Percentiles rank a stretch among this genome's conserved stretches.
Evolutionary conservation across 2,797 vertebrate genomes (phyloP).

Genomic region (Acanthiza pusilla): DNA sequence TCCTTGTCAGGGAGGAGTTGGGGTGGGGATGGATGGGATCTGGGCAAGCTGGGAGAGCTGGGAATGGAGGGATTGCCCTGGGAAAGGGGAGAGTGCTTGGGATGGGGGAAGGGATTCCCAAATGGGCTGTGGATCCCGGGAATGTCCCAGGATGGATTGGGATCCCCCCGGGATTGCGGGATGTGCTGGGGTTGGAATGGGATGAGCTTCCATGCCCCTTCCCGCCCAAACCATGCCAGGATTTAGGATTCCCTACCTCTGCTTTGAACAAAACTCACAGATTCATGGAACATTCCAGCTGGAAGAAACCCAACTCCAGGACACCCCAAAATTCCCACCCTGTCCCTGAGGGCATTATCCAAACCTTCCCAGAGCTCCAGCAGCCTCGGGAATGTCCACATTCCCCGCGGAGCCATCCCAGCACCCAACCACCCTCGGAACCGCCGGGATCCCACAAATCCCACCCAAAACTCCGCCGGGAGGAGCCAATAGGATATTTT

Average conservation of each 20-base stretch:
- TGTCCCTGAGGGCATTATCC: accelerated
- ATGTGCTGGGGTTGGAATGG: accelerated
- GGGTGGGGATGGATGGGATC: too few relatives aligned
- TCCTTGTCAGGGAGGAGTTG: too few relatives aligned
- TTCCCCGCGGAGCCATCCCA: not conserved
- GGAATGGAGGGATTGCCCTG: too few relatives aligned
- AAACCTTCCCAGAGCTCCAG: accelerated
- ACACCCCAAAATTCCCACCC: not conserved
- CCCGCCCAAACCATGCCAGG: not conserved
- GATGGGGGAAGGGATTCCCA: too few relatives aligned
- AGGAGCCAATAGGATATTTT: not conserved
- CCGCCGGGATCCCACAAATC: accelerated
- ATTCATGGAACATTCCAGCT: accelerated
- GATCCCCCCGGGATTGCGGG: accelerated
- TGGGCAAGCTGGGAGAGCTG: too few relatives aligned
- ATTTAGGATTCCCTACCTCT: accelerated
- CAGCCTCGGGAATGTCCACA: accelerated
- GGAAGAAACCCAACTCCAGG: accelerated
- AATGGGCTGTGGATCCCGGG: not conserved
- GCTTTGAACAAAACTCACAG: not conserved
- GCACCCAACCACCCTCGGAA: accelerated
- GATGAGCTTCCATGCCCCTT: not conserved
- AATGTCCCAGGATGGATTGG: accelerated
- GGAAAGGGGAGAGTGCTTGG: too few relatives aligned
- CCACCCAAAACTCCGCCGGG: accelerated